A percentile compares a stretch with the other conserved stretches of the same genome.
Evolutionary conservation across 2,888 invertebrate species (phyloP).

Genomic region (Andrena chrysosceles): DNA sequence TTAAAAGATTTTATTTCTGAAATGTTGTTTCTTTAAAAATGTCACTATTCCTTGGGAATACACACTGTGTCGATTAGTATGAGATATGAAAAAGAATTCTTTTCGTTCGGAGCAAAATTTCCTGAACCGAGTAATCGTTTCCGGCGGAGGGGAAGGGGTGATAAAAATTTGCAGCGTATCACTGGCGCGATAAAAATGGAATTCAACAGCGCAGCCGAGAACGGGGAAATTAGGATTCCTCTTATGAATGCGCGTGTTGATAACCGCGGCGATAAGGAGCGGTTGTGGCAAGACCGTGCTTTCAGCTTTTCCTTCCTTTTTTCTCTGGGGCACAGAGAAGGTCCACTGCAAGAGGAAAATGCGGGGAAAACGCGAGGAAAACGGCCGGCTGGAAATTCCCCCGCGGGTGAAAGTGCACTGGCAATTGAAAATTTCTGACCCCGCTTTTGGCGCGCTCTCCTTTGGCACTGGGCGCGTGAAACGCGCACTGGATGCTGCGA

Average conservation of each 20-base stretch:
- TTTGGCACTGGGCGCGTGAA: not conserved
- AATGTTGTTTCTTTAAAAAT: too few species aligned
- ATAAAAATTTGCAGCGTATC: slow-evolving; percentile 7
- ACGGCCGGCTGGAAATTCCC: slow-evolving; percentile 15
- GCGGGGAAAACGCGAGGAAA: not conserved
- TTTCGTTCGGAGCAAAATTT: not conserved
- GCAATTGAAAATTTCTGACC: slow-evolving; percentile 49
- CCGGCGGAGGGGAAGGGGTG: not conserved
- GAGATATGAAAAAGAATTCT: too few species aligned
- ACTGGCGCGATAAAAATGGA: slow-evolving; percentile 9
- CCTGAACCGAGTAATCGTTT: not conserved
- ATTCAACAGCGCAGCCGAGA: not conserved
- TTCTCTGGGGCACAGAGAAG: not conserved
- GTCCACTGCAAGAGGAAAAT: not conserved
- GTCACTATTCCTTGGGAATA: too few species aligned
- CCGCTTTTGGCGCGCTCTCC: slow-evolving; percentile 1
- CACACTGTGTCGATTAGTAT: too few species aligned
- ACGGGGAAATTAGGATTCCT: slow-evolving; percentile 3
- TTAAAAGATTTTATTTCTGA: too few species aligned
- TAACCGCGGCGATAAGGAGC: slow-evolving; percentile 25
- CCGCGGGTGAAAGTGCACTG: slow-evolving; percentile 23
- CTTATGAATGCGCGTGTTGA: slow-evolving; percentile 25
- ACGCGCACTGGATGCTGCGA: not conserved
- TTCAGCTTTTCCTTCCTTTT: not conserved
- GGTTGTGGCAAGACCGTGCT: slow-evolving; percentile 1